Evolutionary conservation across 1,140 invertebrate genomes (phyloP).

Genomic region (Luehdorfia chinensis): DNA sequence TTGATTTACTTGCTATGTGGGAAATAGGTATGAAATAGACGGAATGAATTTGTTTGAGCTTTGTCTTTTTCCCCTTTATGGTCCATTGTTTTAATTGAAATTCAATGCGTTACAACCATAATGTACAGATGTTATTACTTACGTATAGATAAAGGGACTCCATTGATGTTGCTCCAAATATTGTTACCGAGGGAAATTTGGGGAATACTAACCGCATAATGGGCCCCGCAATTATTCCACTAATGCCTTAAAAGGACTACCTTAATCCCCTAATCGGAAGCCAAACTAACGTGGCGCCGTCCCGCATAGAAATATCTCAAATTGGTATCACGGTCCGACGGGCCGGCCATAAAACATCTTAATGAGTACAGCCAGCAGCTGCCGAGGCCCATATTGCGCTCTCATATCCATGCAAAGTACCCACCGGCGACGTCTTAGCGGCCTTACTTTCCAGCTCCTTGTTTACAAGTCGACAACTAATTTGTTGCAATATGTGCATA

Average conservation of each 20-base stretch:
- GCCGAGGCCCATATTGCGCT: conserved; percentile 64
- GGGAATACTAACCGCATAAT: conserved; percentile 57
- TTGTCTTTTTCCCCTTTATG: conserved; percentile 36
- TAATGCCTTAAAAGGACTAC: conserved; percentile 70
- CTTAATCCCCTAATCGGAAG: conserved; percentile 74
- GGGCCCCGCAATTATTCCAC: conserved; percentile 62
- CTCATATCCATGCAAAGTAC: conserved; percentile 76
- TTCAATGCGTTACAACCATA: conserved; percentile 10
- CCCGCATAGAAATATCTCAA: conserved; percentile 76
- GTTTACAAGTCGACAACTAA: conserved; percentile 77
- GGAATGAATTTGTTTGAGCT: conserved; percentile 48
- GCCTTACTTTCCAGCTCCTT: conserved; percentile 66
- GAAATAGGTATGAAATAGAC: conserved; percentile 53
- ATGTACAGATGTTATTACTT: conserved; percentile 8
- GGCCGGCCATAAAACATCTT: conserved; percentile 75
- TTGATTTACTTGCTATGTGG: conserved; percentile 70
- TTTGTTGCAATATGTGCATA: conserved; percentile 78
- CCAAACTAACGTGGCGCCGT: conserved; percentile 70
- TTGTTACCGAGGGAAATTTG: conserved; percentile 39
- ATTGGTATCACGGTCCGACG: conserved; percentile 73
- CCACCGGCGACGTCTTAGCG: conserved; percentile 67
- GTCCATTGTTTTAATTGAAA: conserved; percentile 27
- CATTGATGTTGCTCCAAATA: conserved; percentile 32
- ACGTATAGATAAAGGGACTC: background rate
- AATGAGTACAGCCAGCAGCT: conserved; percentile 73